Conservation (phyloP, 2,888 invertebrate genomes). For the Hydraecia micacea region DNA sequence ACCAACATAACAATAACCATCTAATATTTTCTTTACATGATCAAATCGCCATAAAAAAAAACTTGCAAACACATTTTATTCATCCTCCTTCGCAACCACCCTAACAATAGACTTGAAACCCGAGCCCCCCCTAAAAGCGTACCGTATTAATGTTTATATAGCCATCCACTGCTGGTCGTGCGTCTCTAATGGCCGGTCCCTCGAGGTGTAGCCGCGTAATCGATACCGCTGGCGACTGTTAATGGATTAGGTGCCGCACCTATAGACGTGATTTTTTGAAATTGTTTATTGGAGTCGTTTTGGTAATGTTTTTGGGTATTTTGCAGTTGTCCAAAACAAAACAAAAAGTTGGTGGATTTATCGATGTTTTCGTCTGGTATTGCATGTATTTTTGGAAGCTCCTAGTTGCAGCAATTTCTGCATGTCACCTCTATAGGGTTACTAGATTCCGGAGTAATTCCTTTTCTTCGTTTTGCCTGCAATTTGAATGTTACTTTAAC, state of each 20-base stretch:
- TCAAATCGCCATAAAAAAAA: conserved; percentile 25
- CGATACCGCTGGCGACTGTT: conserved; percentile 61
- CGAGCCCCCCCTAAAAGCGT: conserved; percentile 58
- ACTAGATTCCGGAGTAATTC: background rate
- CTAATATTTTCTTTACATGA: background rate
- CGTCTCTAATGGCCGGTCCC: conserved; percentile 69
- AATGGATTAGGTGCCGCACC: conserved; percentile 68
- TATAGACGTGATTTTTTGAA: conserved; percentile 47
- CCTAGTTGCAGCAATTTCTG: background rate
- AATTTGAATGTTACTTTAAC: background rate
- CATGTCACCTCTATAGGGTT: background rate
- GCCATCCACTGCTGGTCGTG: conserved; percentile 63
- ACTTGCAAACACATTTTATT: conserved; percentile 34
- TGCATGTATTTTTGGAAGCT: background rate
- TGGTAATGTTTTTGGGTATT: background rate
- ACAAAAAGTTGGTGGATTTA: background rate
- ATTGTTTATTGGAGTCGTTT: background rate
- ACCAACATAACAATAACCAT: background rate
- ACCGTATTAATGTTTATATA: conserved; percentile 61
- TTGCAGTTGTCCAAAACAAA: background rate
- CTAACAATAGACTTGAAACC: conserved; percentile 53
- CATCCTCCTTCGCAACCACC: conserved; percentile 19
- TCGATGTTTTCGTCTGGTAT: background rate
- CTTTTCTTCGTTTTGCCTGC: background rate
- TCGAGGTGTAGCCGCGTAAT: conserved; percentile 64